Conservation (phyloP, 2,113 vertebrate genomes). For the Thamnaconus septentrionalis region DNA sequence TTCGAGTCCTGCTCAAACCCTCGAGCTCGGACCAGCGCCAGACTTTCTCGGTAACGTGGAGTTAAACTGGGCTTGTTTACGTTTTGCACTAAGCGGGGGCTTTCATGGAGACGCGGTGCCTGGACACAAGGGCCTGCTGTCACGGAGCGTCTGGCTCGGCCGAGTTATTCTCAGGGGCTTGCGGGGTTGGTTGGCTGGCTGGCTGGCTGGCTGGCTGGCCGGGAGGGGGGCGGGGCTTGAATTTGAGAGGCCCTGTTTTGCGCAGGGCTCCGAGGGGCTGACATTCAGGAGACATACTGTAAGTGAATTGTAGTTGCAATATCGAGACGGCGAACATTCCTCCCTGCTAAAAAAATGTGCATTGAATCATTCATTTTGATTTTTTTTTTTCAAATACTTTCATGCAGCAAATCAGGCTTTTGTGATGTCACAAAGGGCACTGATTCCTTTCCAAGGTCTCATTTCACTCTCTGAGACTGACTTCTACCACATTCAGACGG, state of each 20-base stretch:
- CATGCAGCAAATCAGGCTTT: too few relatives aligned
- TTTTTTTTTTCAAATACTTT: too few relatives aligned
- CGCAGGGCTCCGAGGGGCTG: conserved; percentile 16
- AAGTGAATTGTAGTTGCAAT: conserved; percentile 31
- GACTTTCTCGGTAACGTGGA: conserved; percentile 27
- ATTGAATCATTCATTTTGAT: too few relatives aligned
- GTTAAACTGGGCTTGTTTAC: conserved; percentile 39
- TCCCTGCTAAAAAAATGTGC: too few relatives aligned
- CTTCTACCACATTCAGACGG: too few relatives aligned
- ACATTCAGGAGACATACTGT: conserved; percentile 16
- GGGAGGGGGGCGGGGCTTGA: conserved; percentile 40
- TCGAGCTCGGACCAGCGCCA: too few relatives aligned
- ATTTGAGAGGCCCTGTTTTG: conserved; percentile 56
- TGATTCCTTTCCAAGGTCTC: too few relatives aligned
- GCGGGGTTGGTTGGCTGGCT: background rate
- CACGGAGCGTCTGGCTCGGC: conserved; percentile 21
- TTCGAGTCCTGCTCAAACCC: too few relatives aligned
- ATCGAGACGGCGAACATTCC: too few relatives aligned
- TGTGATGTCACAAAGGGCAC: too few relatives aligned
- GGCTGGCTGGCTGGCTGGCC: too few relatives aligned
- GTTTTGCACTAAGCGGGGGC: conserved; percentile 34
- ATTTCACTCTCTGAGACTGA: too few relatives aligned
- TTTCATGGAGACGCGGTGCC: conserved; percentile 30
- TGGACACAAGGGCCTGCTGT: conserved; percentile 56
- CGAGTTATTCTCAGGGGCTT: conserved; percentile 56